Base-by-base conservation (phyloP, 2,113 vertebrate genomes). In the Oostethus manadensis region DNA sequence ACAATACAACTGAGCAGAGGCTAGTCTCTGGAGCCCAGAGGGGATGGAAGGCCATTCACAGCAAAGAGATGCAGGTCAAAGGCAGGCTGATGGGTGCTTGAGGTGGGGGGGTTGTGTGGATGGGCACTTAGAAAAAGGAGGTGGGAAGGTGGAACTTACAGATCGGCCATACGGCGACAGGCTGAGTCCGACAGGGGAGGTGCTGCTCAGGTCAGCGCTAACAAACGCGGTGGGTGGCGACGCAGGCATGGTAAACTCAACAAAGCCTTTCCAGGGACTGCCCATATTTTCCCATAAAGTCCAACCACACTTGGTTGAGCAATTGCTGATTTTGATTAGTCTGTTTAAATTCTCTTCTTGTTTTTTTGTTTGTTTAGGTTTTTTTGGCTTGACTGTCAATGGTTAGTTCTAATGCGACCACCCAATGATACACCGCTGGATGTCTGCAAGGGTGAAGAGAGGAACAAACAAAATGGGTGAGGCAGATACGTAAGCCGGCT, bases 241-340 rank as follows among this genome's bases (percentile, higher is more conserved):
- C 78, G 88, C 86, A 68, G 88, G 89, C 86, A 87, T 82, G 84
- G 86, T 81, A 90, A 84, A 83, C 84, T 83, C 80, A 79, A 90
- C 87, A 92, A 92, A 92, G 87, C 86, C 86, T 89, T 91, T 91
- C 87, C 85, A 92, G 75, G 84, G 85, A 84, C 88, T 83, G 88
- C 87, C 84, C 88, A 88, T 88, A 89, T 87, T 89, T 83, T 84
- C 85, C 87, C 87, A 90, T 88, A 87, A 87, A 90, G 84, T 83
- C 79, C 51, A 74, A 82, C 74, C 87, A 80, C 88, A 83, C 78
- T 84, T 78, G 79, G 79, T 84, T 66, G 78, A 86, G 86, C 79
- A 83, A 78, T 81, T 77, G 80, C 80, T 81, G 78, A 80, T 84
- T 70, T 81, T 70, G 69, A 77, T 71, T 60, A 83, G 40, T 71